phyloP scores from a whole-genome alignment of 2,888 invertebrate species.

The Phaonia tiefii region DNA sequence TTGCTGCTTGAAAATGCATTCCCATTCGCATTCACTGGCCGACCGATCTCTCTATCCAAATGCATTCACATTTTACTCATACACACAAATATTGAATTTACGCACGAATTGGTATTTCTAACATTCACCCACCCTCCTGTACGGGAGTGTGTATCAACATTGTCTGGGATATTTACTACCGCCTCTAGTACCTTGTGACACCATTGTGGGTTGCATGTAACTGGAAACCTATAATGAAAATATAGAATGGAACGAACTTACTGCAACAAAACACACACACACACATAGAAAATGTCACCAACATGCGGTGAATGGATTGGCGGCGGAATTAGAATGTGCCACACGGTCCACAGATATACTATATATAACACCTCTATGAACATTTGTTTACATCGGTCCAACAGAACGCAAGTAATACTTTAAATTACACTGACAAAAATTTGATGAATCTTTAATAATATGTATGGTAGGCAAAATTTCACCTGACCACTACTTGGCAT shows the following conservation, averaged over 20 bases:
- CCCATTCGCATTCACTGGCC: neutral
- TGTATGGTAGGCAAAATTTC: no score
- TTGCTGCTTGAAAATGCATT: neutral
- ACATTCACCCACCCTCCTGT: slow-evolving; percentile 5
- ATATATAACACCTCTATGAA: no score
- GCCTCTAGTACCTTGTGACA: neutral
- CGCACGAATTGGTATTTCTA: slow-evolving; percentile 28
- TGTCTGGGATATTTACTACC: slow-evolving; percentile 21
- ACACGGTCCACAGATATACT: no score
- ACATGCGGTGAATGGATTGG: neutral
- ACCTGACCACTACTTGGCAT: no score
- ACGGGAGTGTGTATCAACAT: no score
- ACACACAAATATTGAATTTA: slow-evolving; percentile 1
- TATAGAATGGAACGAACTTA: slow-evolving; percentile 5
- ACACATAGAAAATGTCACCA: neutral
- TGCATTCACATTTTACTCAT: slow-evolving; percentile 6
- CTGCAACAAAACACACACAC: neutral
- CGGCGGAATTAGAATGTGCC: slow-evolving; percentile 17
- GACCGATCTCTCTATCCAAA: no score
- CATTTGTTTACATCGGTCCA: no score
- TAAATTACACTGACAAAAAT: neutral
- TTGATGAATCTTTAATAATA: no score
- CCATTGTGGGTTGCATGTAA: slow-evolving; percentile 20
- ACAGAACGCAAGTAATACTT: no score
- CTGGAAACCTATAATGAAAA: slow-evolving; percentile 37